A percentile compares a stretch with the other conserved stretches of the same genome.
Evolutionary conservation across 2,797 vertebrate species (phyloP).

Genomic region (Astyanax mexicanus): DNA sequence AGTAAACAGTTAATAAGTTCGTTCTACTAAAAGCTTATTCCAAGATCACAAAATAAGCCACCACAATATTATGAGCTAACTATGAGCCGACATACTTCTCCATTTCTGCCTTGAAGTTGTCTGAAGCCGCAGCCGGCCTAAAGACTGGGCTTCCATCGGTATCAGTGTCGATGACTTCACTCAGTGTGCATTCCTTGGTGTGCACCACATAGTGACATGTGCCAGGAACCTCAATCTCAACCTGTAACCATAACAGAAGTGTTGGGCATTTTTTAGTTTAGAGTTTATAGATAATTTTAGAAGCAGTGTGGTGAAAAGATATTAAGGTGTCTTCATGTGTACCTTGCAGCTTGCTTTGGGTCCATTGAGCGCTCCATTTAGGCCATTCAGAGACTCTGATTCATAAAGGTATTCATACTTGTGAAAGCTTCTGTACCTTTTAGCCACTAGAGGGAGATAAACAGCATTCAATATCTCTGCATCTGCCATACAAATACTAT

Average conservation of each 20-base stretch:
- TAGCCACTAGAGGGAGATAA: constrained; percentile 79
- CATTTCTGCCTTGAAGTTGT: constrained; percentile 89
- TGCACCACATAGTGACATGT: constrained; percentile 84
- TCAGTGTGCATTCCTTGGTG: constrained; percentile 85
- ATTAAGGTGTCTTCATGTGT: constrained; percentile 2
- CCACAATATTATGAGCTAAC: background rate
- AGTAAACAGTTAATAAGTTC: no score
- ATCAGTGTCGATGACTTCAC: constrained; percentile 78
- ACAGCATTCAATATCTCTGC: constrained; percentile 19
- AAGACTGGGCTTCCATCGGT: constrained; percentile 79
- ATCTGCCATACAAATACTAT: background rate
- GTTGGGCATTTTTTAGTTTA: background rate
- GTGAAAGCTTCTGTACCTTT: constrained; percentile 88
- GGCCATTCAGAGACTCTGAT: constrained; percentile 85
- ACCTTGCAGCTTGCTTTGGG: constrained; percentile 89
- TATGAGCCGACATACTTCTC: constrained; percentile 77
- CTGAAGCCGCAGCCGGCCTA: constrained; percentile 78
- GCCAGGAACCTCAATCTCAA: constrained; percentile 92
- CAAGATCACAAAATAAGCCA: background rate
- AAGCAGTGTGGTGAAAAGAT: background rate
- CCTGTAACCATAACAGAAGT: constrained; percentile 70
- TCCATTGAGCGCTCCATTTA: constrained; percentile 84
- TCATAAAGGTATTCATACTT: constrained; percentile 92
- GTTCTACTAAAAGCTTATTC: no score
- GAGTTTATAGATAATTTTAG: background rate